These are phyloP conservation scores for Ornithorhynchus anatinus DNA, from an alignment of 2,113 vertebrate species.

Conservation along the genomic window DNA sequence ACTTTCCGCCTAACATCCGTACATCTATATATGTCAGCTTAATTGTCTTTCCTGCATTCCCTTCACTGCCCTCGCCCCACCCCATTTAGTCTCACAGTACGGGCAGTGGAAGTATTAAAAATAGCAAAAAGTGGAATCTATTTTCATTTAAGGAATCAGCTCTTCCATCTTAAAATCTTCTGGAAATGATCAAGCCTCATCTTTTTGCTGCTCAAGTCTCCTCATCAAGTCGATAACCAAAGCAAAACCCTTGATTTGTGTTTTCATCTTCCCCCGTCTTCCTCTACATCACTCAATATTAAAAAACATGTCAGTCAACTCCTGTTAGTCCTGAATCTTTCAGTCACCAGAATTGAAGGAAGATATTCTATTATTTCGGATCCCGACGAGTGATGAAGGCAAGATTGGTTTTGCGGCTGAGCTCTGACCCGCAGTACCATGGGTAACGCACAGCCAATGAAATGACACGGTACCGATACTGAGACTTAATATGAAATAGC, in stretches of 20 bases:
- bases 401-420: constrained; percentile 27
- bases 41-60: too few relatives aligned
- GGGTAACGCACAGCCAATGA: constrained; percentile 21
- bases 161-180: not conserved
- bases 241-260: not conserved
- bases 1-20: too few relatives aligned
- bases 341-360: constrained; percentile 12
- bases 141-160: not conserved
- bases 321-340: constrained; percentile 1
- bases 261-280: not conserved
- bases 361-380: constrained; percentile 16
- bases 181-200: not conserved
- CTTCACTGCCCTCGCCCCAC: too few relatives aligned
- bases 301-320: not conserved
- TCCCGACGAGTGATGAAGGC: constrained; percentile 19
- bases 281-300: not conserved
- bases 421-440: constrained; percentile 3
- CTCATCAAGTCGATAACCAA: not conserved
- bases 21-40: too few relatives aligned
- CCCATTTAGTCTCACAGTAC: too few relatives aligned
- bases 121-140: not conserved
- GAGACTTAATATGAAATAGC: not conserved
- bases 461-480: not conserved
- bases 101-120: not conserved
- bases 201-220: not conserved